phyloP scores from a whole-genome alignment of 2,888 invertebrate genomes.

The Deilephila elpenor region DNA sequence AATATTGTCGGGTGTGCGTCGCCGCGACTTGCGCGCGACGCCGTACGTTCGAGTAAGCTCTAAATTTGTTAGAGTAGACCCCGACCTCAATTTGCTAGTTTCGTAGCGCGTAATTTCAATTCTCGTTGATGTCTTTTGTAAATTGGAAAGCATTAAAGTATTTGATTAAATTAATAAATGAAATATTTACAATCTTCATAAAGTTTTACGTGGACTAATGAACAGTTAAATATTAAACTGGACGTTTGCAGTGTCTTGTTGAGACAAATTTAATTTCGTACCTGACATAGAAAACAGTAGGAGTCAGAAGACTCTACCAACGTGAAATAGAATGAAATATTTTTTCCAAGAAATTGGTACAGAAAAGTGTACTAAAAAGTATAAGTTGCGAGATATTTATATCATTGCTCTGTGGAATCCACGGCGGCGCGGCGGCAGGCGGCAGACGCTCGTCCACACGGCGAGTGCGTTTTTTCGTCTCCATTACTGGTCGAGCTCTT shows the following conservation, averaged over 20 bases:
- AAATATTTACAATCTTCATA: neutral
- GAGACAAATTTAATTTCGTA: neutral
- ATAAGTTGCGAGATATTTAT: constrained; percentile 14
- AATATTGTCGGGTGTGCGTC: constrained; percentile 30
- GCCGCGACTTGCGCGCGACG: constrained; percentile 13
- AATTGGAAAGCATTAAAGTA: constrained; percentile 22
- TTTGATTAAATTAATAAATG: constrained; percentile 11
- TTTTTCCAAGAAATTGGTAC: neutral
- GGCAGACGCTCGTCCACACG: neutral
- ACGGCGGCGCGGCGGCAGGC: constrained; percentile 27
- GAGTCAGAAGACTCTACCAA: neutral
- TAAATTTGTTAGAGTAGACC: constrained; percentile 37
- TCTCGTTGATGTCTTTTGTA: constrained; percentile 60
- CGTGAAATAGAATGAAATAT: neutral
- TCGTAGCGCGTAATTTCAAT: constrained; percentile 49
- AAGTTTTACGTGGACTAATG: neutral
- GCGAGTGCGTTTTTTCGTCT: constrained; percentile 1
- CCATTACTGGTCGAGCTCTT: constrained; percentile 31
- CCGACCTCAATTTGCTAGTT: constrained; percentile 40
- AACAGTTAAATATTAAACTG: neutral
- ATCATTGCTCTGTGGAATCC: constrained; percentile 33
- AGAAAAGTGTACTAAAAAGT: neutral
- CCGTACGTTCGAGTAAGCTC: constrained; percentile 43
- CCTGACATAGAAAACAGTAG: neutral
- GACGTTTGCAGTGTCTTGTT: neutral